Percentiles rank a stretch among this genome's conserved stretches.
Conservation (phyloP, 2,797 vertebrate species). For the Takifugu rubripes region DNA sequence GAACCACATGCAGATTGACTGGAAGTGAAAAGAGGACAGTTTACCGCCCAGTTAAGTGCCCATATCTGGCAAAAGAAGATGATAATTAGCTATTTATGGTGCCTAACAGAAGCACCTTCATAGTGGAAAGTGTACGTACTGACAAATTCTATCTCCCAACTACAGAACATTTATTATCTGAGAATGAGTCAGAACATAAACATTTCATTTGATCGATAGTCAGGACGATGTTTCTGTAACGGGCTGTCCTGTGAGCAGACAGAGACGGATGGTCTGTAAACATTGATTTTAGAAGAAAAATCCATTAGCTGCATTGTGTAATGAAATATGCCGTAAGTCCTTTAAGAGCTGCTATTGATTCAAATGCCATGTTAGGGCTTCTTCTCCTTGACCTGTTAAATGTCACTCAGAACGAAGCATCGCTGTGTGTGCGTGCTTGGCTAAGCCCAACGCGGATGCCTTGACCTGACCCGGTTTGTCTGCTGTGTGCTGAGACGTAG, state of each 20-base stretch:
- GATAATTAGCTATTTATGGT: too few species aligned
- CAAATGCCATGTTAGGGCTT: constrained; percentile 17
- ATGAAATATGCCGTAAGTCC: constrained; percentile 46
- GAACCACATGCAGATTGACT: too few species aligned
- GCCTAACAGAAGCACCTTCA: too few species aligned
- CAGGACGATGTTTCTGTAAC: too few species aligned
- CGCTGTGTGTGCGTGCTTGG: constrained; percentile 12
- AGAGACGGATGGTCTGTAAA: constrained; percentile 15
- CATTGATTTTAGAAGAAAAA: constrained; percentile 27
- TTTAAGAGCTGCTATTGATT: constrained; percentile 48
- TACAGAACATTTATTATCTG: too few species aligned
- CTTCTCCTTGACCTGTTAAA: constrained; percentile 42
- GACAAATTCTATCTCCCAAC: too few species aligned
- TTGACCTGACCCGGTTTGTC: constrained; percentile 43
- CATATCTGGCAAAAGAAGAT: too few species aligned
- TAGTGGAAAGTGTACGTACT: too few species aligned
- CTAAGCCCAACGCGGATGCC: constrained; percentile 46
- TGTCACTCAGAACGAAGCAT: constrained; percentile 41
- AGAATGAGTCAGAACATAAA: too few species aligned
- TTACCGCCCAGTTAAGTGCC: too few species aligned
- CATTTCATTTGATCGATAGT: too few species aligned
- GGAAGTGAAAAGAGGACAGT: too few species aligned
- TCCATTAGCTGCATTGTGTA: constrained; percentile 17
- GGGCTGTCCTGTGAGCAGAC: neutral
- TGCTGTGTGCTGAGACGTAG: constrained; percentile 23